A percentile compares a stretch with the other conserved stretches of the same genome.
Conservation (phyloP, 2,888 invertebrate genomes). For the Cordilura impudica region DNA sequence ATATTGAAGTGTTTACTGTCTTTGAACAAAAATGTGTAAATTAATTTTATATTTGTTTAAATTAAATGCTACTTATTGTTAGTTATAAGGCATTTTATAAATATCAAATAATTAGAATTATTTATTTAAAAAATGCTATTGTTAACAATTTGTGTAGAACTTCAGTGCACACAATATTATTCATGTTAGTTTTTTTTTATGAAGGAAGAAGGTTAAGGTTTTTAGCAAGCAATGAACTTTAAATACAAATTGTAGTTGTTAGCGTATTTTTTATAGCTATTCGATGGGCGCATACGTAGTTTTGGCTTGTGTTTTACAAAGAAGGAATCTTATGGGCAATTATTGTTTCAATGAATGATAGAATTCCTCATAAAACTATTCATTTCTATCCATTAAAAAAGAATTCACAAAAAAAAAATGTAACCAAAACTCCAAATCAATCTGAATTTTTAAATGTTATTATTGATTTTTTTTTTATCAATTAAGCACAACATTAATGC, state of each 20-base stretch:
- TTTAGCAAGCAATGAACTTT: slow-evolving; percentile 42
- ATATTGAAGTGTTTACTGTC: background rate
- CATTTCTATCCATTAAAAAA: background rate
- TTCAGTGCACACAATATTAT: slow-evolving; percentile 7
- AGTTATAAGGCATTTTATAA: slow-evolving; percentile 30
- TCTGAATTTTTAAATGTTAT: no score
- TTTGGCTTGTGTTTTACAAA: background rate
- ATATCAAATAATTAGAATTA: slow-evolving; percentile 3
- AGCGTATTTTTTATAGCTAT: background rate
- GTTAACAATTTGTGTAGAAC: slow-evolving; percentile 7
- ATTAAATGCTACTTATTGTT: slow-evolving; percentile 47
- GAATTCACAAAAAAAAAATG: background rate
- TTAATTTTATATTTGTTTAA: slow-evolving; percentile 4
- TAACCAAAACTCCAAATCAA: no score
- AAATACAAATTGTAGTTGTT: background rate
- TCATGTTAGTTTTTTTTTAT: background rate
- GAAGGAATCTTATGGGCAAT: background rate
- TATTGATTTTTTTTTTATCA: no score
- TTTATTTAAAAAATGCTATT: slow-evolving; percentile 7
- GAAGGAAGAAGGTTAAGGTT: slow-evolving; percentile 46
- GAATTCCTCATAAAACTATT: no score
- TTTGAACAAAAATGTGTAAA: background rate
- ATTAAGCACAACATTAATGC: no score
- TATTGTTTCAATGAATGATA: no score
- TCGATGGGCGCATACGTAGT: slow-evolving; percentile 29